A percentile compares a stretch with the other conserved stretches of the same genome.
Conservation (phyloP, 2,113 vertebrate species). For the Sakesphorus luctuosus region DNA sequence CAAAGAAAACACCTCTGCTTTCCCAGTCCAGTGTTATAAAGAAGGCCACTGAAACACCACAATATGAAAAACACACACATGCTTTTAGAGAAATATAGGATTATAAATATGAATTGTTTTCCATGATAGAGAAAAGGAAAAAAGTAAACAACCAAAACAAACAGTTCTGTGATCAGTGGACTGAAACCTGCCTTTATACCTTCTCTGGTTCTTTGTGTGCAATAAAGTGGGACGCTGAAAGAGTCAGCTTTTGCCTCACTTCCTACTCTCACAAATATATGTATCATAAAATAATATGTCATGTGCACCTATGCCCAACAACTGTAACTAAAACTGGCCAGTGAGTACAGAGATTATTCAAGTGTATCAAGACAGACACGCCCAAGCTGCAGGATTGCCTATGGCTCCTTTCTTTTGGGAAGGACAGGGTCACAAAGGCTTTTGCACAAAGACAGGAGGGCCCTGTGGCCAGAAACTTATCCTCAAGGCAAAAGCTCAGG, state of each 20-base stretch:
- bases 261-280: neutral
- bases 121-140: neutral
- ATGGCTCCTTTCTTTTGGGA: neutral
- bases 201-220: neutral
- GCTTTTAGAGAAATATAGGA: neutral
- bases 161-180: neutral
- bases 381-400: neutral
- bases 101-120: slow-evolving; percentile 1
- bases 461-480: neutral
- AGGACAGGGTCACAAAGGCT: neutral
- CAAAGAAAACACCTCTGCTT: neutral
- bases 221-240: neutral
- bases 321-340: neutral
- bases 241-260: neutral
- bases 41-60: neutral
- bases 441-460: neutral
- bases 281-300: neutral
- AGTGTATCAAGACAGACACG: neutral
- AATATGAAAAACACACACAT: neutral
- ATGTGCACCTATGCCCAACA: neutral
- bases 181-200: neutral
- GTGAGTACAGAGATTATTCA: neutral
- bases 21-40: neutral
- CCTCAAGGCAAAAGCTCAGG: neutral
- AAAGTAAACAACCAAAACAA: neutral